Conservation (phyloP, 2,888 invertebrate species). For the Dyspetes luteomarginatus region DNA sequence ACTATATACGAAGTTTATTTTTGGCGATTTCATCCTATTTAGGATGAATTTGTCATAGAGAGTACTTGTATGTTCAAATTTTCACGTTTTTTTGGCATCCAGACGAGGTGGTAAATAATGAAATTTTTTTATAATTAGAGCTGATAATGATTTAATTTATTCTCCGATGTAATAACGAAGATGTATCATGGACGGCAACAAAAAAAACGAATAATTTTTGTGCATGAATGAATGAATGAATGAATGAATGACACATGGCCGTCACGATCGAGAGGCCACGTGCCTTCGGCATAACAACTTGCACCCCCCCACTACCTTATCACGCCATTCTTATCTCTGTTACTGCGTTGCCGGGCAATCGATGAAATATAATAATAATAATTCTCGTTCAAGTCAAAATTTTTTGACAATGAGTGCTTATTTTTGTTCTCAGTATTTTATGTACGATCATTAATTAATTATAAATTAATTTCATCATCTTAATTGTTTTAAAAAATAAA, state of each 20-base stretch:
- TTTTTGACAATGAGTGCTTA: neutral
- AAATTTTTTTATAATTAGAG: no score
- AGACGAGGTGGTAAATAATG: no score
- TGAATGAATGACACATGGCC: constrained; percentile 26
- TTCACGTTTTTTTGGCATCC: constrained; percentile 1
- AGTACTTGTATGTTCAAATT: no score
- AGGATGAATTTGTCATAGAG: no score
- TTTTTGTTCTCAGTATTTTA: neutral
- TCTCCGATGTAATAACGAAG: neutral
- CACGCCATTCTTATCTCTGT: neutral
- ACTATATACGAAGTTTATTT: no score
- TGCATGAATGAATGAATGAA: constrained; percentile 7
- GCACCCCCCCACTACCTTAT: constrained; percentile 26
- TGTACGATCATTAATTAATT: neutral
- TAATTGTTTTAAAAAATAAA: neutral
- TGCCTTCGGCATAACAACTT: constrained; percentile 42
- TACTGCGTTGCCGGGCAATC: constrained; percentile 49
- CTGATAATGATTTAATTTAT: no score
- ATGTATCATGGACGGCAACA: neutral
- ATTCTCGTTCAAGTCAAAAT: no score
- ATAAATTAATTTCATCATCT: neutral
- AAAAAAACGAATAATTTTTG: neutral
- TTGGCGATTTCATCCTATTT: no score
- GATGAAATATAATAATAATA: neutral
- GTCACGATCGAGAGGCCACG: constrained; percentile 31